Evolutionary conservation across 2,113 vertebrate species (phyloP), one percentile per base, ranked within the genome.

Genomic region (Hyaena hyaena): DNA sequence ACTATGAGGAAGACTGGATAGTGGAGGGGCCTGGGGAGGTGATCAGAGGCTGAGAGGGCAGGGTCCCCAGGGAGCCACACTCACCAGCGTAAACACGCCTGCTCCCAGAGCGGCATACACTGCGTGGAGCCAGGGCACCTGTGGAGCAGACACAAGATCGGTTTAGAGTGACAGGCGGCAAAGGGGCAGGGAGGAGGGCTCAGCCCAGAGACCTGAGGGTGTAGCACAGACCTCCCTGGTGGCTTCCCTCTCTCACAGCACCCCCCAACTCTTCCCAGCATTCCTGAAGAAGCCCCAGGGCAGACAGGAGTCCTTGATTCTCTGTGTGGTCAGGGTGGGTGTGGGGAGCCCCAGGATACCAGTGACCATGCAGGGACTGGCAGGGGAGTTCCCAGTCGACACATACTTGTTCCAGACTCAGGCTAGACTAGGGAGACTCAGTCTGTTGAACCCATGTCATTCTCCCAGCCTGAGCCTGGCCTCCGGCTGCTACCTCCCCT

Each of bases 121-220:
- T 0, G 98, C 98, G 0, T 99, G 99, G 68, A 99, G 98, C 99
- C 99, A 99, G 1, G 99, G 99, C 26, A 99, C 99, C 99, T 99
- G 90, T 4, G 39, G 63, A 76, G 65, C 65, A 93, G 93, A 97
- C 19, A 31, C 4, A 90, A 26, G 95, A 5, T 4, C 2, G 58
- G 66, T 10, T 97, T 17, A 97, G 90, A 15, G 28, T 17, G 2
- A 61, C 5, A 12, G 45, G 31, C 0, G 58, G 39, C 33, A 23
- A 24, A 8, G 4, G 35, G 7, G 31, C 24, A 10, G 26, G n/a
- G 55, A 63, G 66, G 6, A 16, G 10, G 35, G 45, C 17, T 92
- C 39, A 5, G 48, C 35, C 31, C 0, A n/a, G 53, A 94, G 45
- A 35, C 26, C 24, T 16, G 76, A 35, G 58, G 43, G 14, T 11